Base-by-base conservation (phyloP, 2,888 invertebrate genomes). In the Caenorhabditis sulstoni region DNA sequence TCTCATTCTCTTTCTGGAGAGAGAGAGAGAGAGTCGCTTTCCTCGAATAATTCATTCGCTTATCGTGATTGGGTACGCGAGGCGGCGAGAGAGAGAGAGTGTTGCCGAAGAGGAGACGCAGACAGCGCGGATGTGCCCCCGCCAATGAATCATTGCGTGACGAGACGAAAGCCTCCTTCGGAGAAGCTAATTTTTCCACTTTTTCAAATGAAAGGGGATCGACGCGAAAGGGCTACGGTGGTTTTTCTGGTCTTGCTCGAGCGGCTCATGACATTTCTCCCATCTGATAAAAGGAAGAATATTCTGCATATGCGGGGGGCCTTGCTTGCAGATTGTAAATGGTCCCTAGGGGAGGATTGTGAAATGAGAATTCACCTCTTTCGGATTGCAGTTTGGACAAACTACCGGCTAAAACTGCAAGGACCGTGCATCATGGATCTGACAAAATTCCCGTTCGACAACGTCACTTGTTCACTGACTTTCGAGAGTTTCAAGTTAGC, bases 401-500 rank as follows among this genome's bases (percentile, higher is more conserved):
- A 89, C 77, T 89, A 89, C 65, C 87, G 89, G 1, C 80, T 89
- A 12, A 89, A 87, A 68, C 85, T 89, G 37, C 88, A 87, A 77
- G 89, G 90, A 18, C 90, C 90, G 1, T 90, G 90, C 66, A 79
- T 70, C 41, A 90, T 90, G 90, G 87, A 89, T 74, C 71, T 89
- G 68, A 88, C 74, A 14, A 73, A 79, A 66, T 90, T 90, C 50
- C 90, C 90, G 8, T 90, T 90, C 76, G 90, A 90, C 81, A 89
- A 86, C 53, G 90, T 90, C 70, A 88, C 87, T 9, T 90, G 90
- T 73, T 79, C 81, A n/a, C 81, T 90, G 14, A 90, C 90, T 9
- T 90, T 90, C 65, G 89, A 90, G 61, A 84, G 84, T 39, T 90
- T 90, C 84, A 90, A 89, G 87, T 88, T 35, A 79, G 86, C 65